Percentiles rank a stretch among this genome's conserved stretches.
These are phyloP conservation scores for Mesoclemmys tuberculata DNA, from an alignment of 2,113 vertebrate genomes.

Conservation along the genomic window DNA sequence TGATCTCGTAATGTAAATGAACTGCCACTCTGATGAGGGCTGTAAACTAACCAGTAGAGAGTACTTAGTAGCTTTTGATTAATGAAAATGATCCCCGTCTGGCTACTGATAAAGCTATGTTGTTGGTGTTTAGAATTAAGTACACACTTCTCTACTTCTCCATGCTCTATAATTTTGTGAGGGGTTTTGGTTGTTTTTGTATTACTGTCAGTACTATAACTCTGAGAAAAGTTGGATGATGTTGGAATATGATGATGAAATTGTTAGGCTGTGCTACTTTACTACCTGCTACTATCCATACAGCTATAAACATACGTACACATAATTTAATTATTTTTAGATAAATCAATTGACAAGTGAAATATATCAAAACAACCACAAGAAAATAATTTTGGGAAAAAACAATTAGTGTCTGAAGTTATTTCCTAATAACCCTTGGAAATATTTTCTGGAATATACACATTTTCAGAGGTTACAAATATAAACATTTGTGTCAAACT, in stretches of 20 bases:
- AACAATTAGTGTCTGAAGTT: neutral
- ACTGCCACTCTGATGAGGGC: neutral
- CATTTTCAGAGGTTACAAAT: constrained; percentile 3
- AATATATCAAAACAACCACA: neutral
- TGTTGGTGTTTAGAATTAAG: neutral
- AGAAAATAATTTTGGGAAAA: neutral
- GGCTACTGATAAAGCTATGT: neutral
- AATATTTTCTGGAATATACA: neutral
- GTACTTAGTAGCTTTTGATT: constrained; percentile 24
- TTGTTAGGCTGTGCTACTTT: neutral
- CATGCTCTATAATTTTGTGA: neutral
- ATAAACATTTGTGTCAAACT: neutral
- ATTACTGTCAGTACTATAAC: neutral
- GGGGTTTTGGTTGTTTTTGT: neutral
- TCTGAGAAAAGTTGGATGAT: neutral
- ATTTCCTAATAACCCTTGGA: neutral
- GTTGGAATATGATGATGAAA: neutral
- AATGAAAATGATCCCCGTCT: neutral
- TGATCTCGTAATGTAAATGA: constrained; percentile 18
- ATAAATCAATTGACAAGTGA: neutral
- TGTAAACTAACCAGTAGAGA: neutral
- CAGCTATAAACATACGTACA: neutral
- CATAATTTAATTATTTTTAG: neutral
- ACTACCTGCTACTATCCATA: neutral
- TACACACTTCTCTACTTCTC: neutral